phyloP scores from a whole-genome alignment of 2,113 vertebrate genomes.

The Sceloporus undulatus region DNA sequence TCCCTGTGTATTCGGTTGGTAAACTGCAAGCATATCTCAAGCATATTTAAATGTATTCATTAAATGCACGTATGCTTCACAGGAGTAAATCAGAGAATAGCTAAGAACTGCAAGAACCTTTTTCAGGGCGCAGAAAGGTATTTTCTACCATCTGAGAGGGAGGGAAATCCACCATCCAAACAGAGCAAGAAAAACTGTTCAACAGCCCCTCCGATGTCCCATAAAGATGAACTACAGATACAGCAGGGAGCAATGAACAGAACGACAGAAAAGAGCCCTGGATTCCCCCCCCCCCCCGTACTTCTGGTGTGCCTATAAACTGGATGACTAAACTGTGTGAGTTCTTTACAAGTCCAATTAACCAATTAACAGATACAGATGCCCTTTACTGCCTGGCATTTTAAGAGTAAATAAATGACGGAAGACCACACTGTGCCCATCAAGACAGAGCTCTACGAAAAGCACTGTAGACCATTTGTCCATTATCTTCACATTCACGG shows the following conservation, averaged over 20 bases:
- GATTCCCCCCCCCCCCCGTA: too few relatives aligned
- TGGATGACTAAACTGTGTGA: constrained; percentile 57
- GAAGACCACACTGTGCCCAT: constrained; percentile 52
- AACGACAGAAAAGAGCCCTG: constrained; percentile 51
- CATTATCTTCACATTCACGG: constrained; percentile 38
- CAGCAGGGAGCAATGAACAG: constrained; percentile 39
- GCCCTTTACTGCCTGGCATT: constrained; percentile 73
- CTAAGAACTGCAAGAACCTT: neutral
- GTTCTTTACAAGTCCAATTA: constrained; percentile 75
- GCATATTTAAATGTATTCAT: neutral
- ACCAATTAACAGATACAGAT: constrained; percentile 71
- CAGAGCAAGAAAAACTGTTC: constrained; percentile 20
- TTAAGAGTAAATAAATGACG: constrained; percentile 71
- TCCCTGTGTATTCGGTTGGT: neutral
- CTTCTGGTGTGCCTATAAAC: constrained; percentile 38
- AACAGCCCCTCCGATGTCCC: constrained; percentile 41
- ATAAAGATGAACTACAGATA: constrained; percentile 45
- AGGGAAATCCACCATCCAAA: neutral
- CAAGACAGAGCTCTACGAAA: constrained; percentile 57
- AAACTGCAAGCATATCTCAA: neutral
- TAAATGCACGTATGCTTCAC: constrained; percentile 13
- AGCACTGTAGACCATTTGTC: neutral
- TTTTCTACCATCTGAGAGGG: constrained; percentile 9
- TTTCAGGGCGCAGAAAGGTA: neutral
- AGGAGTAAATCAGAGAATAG: constrained; percentile 1